Conservation (phyloP, 2,113 vertebrate genomes). For the Phylloscopus trochilus region DNA sequence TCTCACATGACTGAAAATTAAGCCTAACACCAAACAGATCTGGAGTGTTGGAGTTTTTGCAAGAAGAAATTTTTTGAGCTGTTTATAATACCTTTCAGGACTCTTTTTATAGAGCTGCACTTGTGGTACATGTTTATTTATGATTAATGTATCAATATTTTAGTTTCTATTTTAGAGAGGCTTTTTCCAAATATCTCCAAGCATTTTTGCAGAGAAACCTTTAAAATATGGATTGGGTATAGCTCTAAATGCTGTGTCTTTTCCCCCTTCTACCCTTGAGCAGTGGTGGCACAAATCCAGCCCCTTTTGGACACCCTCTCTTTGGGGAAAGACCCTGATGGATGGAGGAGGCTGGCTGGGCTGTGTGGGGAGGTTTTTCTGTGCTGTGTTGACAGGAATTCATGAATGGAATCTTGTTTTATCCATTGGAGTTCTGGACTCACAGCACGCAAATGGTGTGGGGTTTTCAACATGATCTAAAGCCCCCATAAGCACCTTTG, state of each 20-base stretch:
- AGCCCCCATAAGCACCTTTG: not conserved
- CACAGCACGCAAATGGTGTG: rapidly evolving
- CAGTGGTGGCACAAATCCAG: not conserved
- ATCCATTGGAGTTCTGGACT: not conserved
- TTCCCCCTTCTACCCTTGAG: not conserved
- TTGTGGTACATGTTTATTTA: not conserved
- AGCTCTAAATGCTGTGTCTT: not conserved
- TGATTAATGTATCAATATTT: not conserved
- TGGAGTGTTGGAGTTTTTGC: not conserved
- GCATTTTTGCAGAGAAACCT: not conserved
- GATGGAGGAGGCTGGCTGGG: not conserved
- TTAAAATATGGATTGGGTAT: not conserved
- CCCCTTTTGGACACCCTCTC: not conserved
- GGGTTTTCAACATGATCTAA: not conserved
- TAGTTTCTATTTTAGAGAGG: not conserved
- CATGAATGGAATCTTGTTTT: not conserved
- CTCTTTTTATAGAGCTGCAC: not conserved
- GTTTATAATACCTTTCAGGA: not conserved
- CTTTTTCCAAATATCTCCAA: not conserved
- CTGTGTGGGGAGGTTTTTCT: not conserved
- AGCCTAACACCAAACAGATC: not conserved
- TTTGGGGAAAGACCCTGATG: not conserved
- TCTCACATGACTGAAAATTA: not conserved
- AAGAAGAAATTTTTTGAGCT: not conserved
- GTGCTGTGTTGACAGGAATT: not conserved